phyloP scores from a whole-genome alignment of 1,140 invertebrate species.

The Zeugodacus cucurbitae region DNA sequence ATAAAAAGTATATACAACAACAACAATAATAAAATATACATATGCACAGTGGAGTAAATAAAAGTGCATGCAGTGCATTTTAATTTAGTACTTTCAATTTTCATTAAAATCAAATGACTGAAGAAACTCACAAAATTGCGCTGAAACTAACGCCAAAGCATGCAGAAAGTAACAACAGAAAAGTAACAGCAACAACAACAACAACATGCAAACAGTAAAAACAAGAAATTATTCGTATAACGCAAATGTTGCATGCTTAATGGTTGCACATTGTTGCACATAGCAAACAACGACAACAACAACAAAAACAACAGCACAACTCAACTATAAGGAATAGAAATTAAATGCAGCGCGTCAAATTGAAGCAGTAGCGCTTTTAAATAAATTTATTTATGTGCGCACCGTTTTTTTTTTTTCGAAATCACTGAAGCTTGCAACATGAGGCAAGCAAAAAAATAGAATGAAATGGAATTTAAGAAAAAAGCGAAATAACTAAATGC shows the following conservation, averaged over 20 bases:
- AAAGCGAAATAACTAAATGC: not conserved
- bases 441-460: not conserved
- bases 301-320: not conserved
- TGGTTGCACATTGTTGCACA: conserved; percentile 15
- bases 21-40: not conserved
- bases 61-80: not conserved
- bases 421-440: conserved; percentile 6
- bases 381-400: not conserved
- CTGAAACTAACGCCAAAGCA: not conserved
- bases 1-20: not conserved
- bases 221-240: not conserved
- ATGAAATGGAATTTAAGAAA: not conserved
- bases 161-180: not conserved
- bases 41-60: not conserved
- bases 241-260: conserved; percentile 30
- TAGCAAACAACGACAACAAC: not conserved
- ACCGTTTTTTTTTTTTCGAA: not conserved
- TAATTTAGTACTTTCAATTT: conserved; percentile 6
- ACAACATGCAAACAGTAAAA: not conserved
- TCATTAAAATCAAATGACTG: not conserved
- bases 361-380: not conserved
- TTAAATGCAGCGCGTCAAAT: conserved; percentile 28
- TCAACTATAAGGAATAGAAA: conserved; percentile 26
- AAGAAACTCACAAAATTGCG: not conserved
- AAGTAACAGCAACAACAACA: not conserved